These are phyloP conservation scores for Phyllotreta cruciferae DNA, from an alignment of 2,888 invertebrate species.

Conservation along the genomic window DNA sequence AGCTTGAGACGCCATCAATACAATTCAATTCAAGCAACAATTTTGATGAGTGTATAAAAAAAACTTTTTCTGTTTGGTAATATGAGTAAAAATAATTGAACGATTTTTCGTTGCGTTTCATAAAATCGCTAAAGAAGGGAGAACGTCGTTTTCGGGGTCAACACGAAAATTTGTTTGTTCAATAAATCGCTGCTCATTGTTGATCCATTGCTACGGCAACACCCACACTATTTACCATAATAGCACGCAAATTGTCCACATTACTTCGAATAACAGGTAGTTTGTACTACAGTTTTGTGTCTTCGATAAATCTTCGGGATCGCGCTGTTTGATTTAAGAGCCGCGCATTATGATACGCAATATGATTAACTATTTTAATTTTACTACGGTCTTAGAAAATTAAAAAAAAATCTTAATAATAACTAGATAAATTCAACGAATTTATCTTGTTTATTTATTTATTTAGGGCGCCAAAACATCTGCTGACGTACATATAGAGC, in stretches of 20 bases:
- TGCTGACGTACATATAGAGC: constrained; percentile 4
- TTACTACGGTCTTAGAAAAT: too few species aligned
- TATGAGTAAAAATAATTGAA: too few species aligned
- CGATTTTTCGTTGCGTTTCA: too few species aligned
- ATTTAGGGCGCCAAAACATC: constrained; percentile 2
- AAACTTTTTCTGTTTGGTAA: too few species aligned
- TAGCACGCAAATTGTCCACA: constrained; percentile 17
- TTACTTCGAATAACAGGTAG: constrained; percentile 16
- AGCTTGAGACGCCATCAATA: too few species aligned
- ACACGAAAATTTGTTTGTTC: constrained; percentile 42
- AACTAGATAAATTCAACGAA: background rate
- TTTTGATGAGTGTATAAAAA: too few species aligned
- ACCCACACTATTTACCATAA: constrained; percentile 26
- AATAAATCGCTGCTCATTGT: constrained; percentile 43
- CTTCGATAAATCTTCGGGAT: background rate
- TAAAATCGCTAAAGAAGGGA: background rate
- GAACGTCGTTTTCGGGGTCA: constrained; percentile 25
- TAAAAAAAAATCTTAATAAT: too few species aligned
- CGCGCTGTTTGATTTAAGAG: background rate
- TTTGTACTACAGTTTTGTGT: constrained; percentile 7
- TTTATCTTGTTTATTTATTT: background rate
- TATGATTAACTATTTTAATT: too few species aligned
- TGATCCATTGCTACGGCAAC: constrained; percentile 38
- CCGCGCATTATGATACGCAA: too few species aligned
- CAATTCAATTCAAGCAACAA: too few species aligned